Evolutionary conservation across 2,797 vertebrate genomes (phyloP), one percentile per base, ranked within the genome.

Genomic region (Potorous gilbertii): DNA sequence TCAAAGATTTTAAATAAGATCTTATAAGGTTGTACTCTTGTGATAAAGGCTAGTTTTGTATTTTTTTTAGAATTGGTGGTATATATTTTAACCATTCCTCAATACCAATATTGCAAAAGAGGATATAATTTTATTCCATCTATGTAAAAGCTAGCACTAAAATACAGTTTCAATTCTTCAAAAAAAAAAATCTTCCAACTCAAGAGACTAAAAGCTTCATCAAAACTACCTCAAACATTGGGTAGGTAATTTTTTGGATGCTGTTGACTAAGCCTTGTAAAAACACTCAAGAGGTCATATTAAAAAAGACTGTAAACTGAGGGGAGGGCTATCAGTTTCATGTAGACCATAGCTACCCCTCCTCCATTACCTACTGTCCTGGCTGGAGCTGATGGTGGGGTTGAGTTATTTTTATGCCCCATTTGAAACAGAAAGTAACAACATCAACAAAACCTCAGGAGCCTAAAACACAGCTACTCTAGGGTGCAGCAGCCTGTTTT

Each of bases 111-210:
- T 21, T 27, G 34, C 62, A 40, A 74, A 46, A 93, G 8, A n/a
- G 8, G 5, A 54, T 54, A 1, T 81, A 96, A 81, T 91, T 31
- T 56, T 81, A 90, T 62, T 95, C 92, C 93, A 93, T 90, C 18
- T 92, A 56, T 66, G 29, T 50, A 94, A 95, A 94, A 90, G 91
- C 55, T 95, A 24, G 90, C 91, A 31, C 1, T 92, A 93, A 92
- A 55, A 27, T 90, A 56, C 4, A 94, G 52, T 59, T 91, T 46
- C 6, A 94, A 92, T 54, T 18, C 74, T 93, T 50, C 9, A 95
- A 92, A 87, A 66, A 92, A 87, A 66, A 92, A 87, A 66, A 90
- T 90, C 93, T 94, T 96, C 93, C 94, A 31, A 29, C 56, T 55
- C 90, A 94, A 55, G 28, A 57, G 11, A 28, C 62, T 93, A 95